Base-by-base conservation (phyloP, 2,888 invertebrate genomes). In the Apamea crenata region DNA sequence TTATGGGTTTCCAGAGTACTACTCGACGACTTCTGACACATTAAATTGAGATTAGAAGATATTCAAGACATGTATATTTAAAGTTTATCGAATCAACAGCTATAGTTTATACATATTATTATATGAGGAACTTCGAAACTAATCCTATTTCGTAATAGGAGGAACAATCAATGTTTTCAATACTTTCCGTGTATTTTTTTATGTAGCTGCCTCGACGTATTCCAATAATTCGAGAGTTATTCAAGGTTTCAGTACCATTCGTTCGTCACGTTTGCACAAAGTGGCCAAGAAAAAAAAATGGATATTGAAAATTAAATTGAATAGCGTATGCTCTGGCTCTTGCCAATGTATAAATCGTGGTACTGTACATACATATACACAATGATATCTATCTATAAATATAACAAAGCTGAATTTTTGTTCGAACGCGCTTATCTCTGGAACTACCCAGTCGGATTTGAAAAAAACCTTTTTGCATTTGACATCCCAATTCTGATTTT, bases 191-290 rank as follows among this genome's bases (percentile, higher is more conserved):
- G 5, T 8, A 4, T 56, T 80, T 77, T 61, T 68, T 44, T 21
- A 56, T 44, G 44, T 65, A 5, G n/a, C n/a, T 47, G n/a, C 61
- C 21, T 59, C 56, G 44, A 10, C 5, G 21, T 56, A 21, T 36
- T 67, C 25, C 47, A 47, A 40, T 21, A 78, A 78, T 70, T n/a
- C 40, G 29, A 77, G 67, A 74, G 68, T 67, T 47, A 32, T 40
- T 71, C 75, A 84, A 76, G 74, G 76, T 85, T 78, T 77, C 63
- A 14, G 66, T 59, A 44, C n/a, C 36, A 74, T 74, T 74, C 7
- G 47, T 40, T 72, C 25, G 61, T 72, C 78, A 82, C 75, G 86
- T 66, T 78, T 70, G 61, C 74, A 75, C 40, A 72, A 67, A 50
- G 25, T 53, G 70, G 67, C 32, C 70, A 68, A 61, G 67, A 67